These are phyloP conservation scores for Chymomyza procnemis DNA, from an alignment of 2,888 invertebrate genomes.

Conservation along the genomic window DNA sequence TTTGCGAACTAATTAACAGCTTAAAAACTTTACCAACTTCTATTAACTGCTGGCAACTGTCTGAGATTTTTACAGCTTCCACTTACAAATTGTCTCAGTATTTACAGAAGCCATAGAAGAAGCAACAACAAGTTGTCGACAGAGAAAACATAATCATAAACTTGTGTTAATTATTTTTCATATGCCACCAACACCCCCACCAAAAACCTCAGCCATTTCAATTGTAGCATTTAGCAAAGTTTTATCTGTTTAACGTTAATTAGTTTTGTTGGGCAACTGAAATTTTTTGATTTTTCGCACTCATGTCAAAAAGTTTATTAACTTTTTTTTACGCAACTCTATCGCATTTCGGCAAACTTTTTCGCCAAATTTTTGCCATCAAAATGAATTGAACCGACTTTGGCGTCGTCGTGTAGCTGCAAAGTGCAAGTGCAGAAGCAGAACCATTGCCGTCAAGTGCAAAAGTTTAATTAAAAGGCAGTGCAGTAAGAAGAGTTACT, in stretches of 20 bases:
- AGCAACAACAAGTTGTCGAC: slow-evolving; percentile 47
- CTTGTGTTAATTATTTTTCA: slow-evolving; percentile 74
- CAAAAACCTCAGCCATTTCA: neutral
- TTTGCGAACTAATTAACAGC: slow-evolving; percentile 61
- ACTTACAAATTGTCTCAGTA: slow-evolving; percentile 56
- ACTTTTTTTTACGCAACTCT: neutral
- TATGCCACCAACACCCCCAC: slow-evolving; percentile 37
- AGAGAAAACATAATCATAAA: slow-evolving; percentile 61
- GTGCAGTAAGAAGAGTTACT: slow-evolving; percentile 8
- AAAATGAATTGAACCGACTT: slow-evolving; percentile 70
- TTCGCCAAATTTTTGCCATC: slow-evolving; percentile 65
- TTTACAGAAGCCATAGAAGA: neutral
- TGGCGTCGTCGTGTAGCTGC: slow-evolving; percentile 19
- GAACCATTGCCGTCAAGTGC: slow-evolving; percentile 72
- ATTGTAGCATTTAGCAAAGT: slow-evolving; percentile 52
- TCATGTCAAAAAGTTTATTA: slow-evolving; percentile 37
- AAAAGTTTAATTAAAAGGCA: slow-evolving; percentile 76
- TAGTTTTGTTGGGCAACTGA: slow-evolving; percentile 74
- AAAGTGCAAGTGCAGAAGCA: slow-evolving; percentile 2
- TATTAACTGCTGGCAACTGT: slow-evolving; percentile 61
- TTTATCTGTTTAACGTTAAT: slow-evolving; percentile 75
- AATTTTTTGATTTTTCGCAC: slow-evolving; percentile 72
- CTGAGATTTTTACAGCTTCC: slow-evolving; percentile 67
- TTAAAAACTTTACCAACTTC: slow-evolving; percentile 40
- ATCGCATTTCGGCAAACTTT: slow-evolving; percentile 34